Evolutionary conservation across 2,888 invertebrate genomes (phyloP).

Genomic region (Cerastis leucographa): DNA sequence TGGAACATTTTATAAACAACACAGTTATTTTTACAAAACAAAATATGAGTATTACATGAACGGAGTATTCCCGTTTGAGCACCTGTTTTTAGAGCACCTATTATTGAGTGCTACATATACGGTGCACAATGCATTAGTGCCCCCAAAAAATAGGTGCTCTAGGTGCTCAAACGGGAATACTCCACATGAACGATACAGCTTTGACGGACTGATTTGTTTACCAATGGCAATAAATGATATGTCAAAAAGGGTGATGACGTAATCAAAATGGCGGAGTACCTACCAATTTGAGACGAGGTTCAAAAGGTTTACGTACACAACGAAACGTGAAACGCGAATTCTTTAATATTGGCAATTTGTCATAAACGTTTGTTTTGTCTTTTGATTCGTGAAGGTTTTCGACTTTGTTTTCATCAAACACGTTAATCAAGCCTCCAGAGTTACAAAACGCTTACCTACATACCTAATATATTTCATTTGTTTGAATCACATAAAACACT

Average conservation of each 20-base stretch:
- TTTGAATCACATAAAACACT: background rate
- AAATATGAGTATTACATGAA: too few species aligned
- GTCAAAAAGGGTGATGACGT: constrained; percentile 34
- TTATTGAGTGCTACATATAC: too few species aligned
- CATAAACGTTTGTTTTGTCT: constrained; percentile 2
- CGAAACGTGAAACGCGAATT: constrained; percentile 4
- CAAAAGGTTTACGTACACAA: background rate
- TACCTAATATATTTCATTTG: background rate
- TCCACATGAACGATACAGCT: constrained; percentile 21
- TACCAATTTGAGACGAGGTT: constrained; percentile 8
- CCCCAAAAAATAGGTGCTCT: too few species aligned
- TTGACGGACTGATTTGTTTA: constrained; percentile 38
- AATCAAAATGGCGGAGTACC: constrained; percentile 30
- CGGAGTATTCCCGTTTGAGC: too few species aligned
- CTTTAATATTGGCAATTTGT: constrained; percentile 27
- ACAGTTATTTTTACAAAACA: background rate
- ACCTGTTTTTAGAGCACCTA: too few species aligned
- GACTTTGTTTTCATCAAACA: constrained; percentile 1
- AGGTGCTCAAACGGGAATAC: too few species aligned
- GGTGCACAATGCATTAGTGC: too few species aligned
- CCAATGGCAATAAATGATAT: constrained; percentile 1
- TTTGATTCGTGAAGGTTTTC: background rate
- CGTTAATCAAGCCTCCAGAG: constrained; percentile 12
- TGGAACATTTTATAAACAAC: constrained; percentile 1
- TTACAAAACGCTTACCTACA: background rate